Evolutionary conservation across 2,888 invertebrate genomes (phyloP).

Genomic region (Drosophila diplacantha): DNA sequence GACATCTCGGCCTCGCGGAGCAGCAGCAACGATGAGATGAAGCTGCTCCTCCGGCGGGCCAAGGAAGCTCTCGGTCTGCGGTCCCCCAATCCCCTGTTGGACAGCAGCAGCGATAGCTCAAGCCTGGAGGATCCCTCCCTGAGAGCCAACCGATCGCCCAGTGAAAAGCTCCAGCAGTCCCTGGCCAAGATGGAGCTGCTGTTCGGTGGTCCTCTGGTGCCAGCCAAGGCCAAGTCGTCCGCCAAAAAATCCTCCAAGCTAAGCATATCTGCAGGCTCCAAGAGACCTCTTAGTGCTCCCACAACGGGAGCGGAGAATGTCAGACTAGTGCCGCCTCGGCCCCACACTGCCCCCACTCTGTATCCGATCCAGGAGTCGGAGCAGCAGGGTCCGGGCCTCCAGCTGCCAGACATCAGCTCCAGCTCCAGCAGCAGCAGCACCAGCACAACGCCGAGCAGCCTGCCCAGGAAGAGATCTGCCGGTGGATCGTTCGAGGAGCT

Average conservation of each 20-base stretch:
- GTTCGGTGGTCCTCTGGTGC: slow-evolving; percentile 38
- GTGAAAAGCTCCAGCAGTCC: slow-evolving; percentile 61
- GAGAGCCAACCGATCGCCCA: slow-evolving; percentile 23
- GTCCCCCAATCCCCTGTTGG: slow-evolving; percentile 19
- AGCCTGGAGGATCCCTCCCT: background rate
- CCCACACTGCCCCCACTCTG: slow-evolving; percentile 55
- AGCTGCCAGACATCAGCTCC: background rate
- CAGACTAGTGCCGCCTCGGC: slow-evolving; percentile 22
- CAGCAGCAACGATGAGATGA: slow-evolving; percentile 30
- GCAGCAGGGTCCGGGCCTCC: background rate
- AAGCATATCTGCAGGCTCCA: too few relatives aligned
- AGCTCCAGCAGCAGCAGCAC: slow-evolving; percentile 1
- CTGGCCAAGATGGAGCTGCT: slow-evolving; percentile 71
- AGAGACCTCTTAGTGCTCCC: slow-evolving; percentile 20
- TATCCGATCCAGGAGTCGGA: slow-evolving; percentile 1
- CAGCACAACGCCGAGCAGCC: slow-evolving; percentile 6
- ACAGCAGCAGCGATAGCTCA: slow-evolving; percentile 23
- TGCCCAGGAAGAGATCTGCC: background rate
- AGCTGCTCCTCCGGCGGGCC: slow-evolving; percentile 19
- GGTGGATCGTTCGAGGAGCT: slow-evolving; percentile 7
- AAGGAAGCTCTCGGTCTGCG: slow-evolving; percentile 11
- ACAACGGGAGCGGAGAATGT: background rate
- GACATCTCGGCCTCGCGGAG: slow-evolving; percentile 9
- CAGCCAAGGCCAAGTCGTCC: background rate
- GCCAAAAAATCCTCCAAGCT: slow-evolving; percentile 29